A percentile compares a stretch with the other conserved stretches of the same genome.
Evolutionary conservation across 2,888 invertebrate genomes (phyloP).

Genomic region (Tenthredo notha): DNA sequence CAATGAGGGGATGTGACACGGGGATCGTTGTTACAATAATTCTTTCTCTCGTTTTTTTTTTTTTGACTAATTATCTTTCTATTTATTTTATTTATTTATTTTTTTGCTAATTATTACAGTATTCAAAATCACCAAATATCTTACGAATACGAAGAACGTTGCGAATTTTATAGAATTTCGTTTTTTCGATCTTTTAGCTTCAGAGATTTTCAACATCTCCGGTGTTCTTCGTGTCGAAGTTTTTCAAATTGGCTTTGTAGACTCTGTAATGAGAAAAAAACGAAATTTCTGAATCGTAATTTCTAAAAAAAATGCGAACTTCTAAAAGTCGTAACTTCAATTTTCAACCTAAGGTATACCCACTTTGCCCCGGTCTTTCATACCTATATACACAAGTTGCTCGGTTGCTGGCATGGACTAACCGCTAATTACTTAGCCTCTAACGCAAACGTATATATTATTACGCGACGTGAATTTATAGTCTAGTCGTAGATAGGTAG

Average conservation of each 20-base stretch:
- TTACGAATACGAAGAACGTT: background rate
- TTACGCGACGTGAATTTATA: constrained; percentile 14
- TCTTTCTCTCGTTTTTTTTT: constrained; percentile 30
- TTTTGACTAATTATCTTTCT: background rate
- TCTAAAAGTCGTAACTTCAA: too few relatives aligned
- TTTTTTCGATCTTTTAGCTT: too few relatives aligned
- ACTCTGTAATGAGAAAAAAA: too few relatives aligned
- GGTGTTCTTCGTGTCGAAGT: too few relatives aligned
- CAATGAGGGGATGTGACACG: constrained; percentile 40
- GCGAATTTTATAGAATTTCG: too few relatives aligned
- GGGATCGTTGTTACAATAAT: constrained; percentile 53
- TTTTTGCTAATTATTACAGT: background rate
- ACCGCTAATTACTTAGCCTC: constrained; percentile 17
- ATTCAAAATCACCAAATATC: background rate
- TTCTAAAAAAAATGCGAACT: too few relatives aligned
- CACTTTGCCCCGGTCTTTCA: too few relatives aligned
- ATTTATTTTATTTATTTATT: background rate
- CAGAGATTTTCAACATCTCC: too few relatives aligned
- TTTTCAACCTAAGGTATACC: too few relatives aligned
- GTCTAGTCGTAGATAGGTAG: background rate
- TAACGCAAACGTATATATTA: constrained; percentile 8
- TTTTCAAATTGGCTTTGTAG: too few relatives aligned
- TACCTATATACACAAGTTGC: background rate
- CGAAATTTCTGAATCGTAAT: too few relatives aligned
- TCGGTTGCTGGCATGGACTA: background rate